Percentiles rank a stretch among this genome's conserved stretches.
phyloP scores from a whole-genome alignment of 2,888 invertebrate species.

The Noctua pronuba region DNA sequence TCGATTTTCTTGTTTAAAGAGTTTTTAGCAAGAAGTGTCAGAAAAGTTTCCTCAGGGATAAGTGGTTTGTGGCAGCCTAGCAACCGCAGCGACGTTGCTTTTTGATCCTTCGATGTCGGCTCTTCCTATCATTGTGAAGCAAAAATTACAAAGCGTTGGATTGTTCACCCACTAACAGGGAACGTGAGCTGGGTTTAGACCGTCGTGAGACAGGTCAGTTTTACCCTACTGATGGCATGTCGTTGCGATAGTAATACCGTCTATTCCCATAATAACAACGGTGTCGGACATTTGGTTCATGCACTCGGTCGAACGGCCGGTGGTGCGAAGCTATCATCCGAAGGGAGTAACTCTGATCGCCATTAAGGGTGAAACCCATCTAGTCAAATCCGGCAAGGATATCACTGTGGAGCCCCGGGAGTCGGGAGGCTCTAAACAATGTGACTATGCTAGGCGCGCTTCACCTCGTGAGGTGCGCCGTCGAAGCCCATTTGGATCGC shows the following conservation, averaged over 20 bases:
- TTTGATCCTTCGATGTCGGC: slow-evolving; percentile 94
- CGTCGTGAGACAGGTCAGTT: slow-evolving; percentile 92
- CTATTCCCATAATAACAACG: slow-evolving; percentile 90
- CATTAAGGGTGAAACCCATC: slow-evolving; percentile 87
- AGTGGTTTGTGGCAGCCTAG: slow-evolving; percentile 92
- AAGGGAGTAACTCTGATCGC: slow-evolving; percentile 89
- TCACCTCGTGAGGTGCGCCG: slow-evolving; percentile 76
- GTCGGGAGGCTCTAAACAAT: slow-evolving; percentile 87
- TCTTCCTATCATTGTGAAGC: slow-evolving; percentile 94
- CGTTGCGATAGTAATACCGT: slow-evolving; percentile 90
- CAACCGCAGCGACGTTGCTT: slow-evolving; percentile 92
- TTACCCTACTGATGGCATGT: slow-evolving; percentile 90
- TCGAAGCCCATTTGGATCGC: slow-evolving; percentile 80
- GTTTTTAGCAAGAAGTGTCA: slow-evolving; percentile 92
- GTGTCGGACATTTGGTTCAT: slow-evolving; percentile 91
- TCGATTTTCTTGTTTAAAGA: slow-evolving; percentile 91
- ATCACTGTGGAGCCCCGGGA: slow-evolving; percentile 80
- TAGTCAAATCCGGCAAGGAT: slow-evolving; percentile 89
- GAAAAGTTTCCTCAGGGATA: slow-evolving; percentile 94
- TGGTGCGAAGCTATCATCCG: slow-evolving; percentile 91
- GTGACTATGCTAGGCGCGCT: slow-evolving; percentile 79
- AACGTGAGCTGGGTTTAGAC: slow-evolving; percentile 93
- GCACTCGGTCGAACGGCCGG: slow-evolving; percentile 90
- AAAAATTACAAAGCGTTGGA: slow-evolving; percentile 93
- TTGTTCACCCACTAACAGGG: slow-evolving; percentile 93